Evolutionary conservation across 2,888 invertebrate species (phyloP).

Genomic region (Erannis defoliaria): DNA sequence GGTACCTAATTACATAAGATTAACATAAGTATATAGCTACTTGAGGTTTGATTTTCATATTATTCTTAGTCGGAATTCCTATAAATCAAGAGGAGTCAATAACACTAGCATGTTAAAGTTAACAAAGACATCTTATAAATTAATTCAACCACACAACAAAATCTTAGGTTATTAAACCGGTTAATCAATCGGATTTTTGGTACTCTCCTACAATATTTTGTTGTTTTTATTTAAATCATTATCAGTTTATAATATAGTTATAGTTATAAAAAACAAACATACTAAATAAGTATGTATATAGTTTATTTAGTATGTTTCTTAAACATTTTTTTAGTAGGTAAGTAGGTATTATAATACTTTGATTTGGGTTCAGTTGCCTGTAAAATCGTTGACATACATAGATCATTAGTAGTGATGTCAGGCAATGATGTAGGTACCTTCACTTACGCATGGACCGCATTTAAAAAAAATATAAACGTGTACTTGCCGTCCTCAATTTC

Average conservation of each 20-base stretch:
- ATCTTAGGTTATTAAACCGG: no score
- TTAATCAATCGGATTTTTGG: no score
- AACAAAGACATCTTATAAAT: not conserved
- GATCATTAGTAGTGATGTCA: constrained; percentile 14
- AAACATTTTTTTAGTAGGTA: not conserved
- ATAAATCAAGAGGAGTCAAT: not conserved
- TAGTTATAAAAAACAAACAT: not conserved
- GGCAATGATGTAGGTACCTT: not conserved
- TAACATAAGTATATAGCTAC: constrained; percentile 1
- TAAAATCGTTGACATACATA: not conserved
- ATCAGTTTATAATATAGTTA: not conserved
- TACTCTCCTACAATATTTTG: no score
- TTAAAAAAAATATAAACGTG: not conserved
- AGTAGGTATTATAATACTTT: not conserved
- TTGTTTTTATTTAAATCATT: no score
- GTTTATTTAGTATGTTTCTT: not conserved
- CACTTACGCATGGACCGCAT: constrained; percentile 11
- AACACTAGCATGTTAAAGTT: not conserved
- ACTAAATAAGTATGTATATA: not conserved
- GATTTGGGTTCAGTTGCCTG: not conserved
- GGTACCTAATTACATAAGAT: not conserved
- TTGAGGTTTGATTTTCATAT: not conserved
- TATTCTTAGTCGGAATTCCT: not conserved
- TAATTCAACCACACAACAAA: not conserved
- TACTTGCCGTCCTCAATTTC: constrained; percentile 33